Base-by-base conservation (phyloP, 2,797 vertebrate genomes). In the Catostomus latipinnis region DNA sequence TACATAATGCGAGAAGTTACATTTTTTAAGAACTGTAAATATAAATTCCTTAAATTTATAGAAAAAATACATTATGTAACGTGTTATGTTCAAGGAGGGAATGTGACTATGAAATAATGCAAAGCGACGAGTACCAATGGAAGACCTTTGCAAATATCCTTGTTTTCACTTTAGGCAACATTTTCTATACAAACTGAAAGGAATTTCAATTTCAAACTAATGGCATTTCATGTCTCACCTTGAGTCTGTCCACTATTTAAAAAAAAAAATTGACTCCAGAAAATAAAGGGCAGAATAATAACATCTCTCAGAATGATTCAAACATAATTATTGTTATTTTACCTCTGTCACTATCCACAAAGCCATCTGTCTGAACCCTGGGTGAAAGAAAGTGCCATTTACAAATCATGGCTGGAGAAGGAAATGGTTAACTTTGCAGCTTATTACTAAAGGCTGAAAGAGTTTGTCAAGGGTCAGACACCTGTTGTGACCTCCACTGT, bases 251-350 rank as follows among this genome's bases (percentile, higher is more conserved):
- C 1, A 57, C 34, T 34, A 6, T 7, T 58, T 56, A 18, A 53
- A 63, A 48, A 45, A 71, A 46, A 52, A 72, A 72, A 46, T 34
- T 57, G 65, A 63, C 11, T 50, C 9, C 34, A 68, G 8, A 52
- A 69, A 57, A 71, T 72, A 56, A 71, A 7, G 54, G 18, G 34
- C 34, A 13, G 34, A 16, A 13, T 80, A 71, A 80, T 68, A 65
- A 67, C 53, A 43, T 45, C 62, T 45, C 68, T 60, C 34, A 53
- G 53, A 34, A 52, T 70, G 79, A 79, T 61, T 74, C 58, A 80
- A 61, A 16, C 70, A 58, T 78, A 81, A 85, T 74, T 81, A 57
- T 70, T 63, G 48, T 81, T 68, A 82, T 82, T 85, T 66, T 70
- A 53, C 46, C 48, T 65, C 34, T 46, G 50, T 61, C 22, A 34